phyloP scores from a whole-genome alignment of 1,140 invertebrate genomes.

The Drosophila bocki region DNA sequence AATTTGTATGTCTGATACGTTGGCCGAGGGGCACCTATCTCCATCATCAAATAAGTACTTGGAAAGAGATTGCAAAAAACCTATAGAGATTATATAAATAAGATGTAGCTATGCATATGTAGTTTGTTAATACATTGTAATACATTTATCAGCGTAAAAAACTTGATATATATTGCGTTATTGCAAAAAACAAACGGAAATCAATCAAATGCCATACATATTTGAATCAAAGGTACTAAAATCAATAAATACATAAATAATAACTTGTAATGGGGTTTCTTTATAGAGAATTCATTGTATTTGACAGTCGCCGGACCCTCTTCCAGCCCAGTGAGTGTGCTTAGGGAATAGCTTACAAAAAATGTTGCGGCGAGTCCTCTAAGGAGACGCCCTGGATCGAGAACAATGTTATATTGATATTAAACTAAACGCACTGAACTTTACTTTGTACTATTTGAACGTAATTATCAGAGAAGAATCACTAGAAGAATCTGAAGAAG shows the following conservation, averaged over 20 bases:
- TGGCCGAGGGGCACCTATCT: conserved; percentile 28
- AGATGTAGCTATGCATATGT: conserved; percentile 54
- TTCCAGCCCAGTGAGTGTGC: conserved; percentile 19
- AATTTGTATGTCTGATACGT: conserved; percentile 32
- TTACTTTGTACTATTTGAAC: conserved; percentile 28
- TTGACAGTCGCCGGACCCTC: conserved; percentile 14
- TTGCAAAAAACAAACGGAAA: conserved; percentile 46
- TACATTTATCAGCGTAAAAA: conserved; percentile 58
- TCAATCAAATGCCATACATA: conserved; percentile 44
- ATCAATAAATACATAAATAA: not conserved
- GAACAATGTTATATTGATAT: conserved; percentile 8
- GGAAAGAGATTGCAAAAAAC: conserved; percentile 37
- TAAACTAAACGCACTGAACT: conserved; percentile 19
- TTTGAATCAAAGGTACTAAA: conserved; percentile 5
- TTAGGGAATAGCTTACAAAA: conserved; percentile 25
- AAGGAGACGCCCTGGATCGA: conserved; percentile 6
- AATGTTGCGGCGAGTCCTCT: conserved; percentile 18
- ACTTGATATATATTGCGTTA: conserved; percentile 46
- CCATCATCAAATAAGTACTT: conserved; percentile 14
- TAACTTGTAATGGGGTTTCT: conserved; percentile 1
- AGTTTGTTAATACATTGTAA: conserved; percentile 32
- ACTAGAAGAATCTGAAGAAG: conserved; percentile 37
- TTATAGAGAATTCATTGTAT: conserved; percentile 10
- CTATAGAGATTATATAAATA: conserved; percentile 44
- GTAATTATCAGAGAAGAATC: conserved; percentile 8